Conservation (phyloP, 92 coral and sea anemone species). For the Palythoa heliodiscus region DNA sequence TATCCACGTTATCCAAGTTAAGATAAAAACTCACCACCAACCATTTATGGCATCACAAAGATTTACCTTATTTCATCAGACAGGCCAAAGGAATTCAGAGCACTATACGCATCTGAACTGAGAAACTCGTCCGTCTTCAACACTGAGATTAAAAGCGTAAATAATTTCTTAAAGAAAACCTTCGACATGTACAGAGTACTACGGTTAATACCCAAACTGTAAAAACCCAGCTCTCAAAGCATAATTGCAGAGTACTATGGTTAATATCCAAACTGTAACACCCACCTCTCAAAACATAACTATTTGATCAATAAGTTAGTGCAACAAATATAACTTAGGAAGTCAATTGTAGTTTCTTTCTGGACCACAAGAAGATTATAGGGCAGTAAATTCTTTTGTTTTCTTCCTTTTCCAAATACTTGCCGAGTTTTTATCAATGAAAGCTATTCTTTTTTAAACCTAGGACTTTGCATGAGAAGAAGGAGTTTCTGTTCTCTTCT, state of each 20-base stretch:
- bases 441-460: too few relatives aligned
- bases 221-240: background rate
- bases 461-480: too few relatives aligned
- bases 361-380: too few relatives aligned
- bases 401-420: too few relatives aligned
- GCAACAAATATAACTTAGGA: too few relatives aligned
- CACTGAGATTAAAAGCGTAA: background rate
- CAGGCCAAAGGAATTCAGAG: conserved; percentile 18
- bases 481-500: too few relatives aligned
- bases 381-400: too few relatives aligned
- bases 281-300: background rate
- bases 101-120: background rate
- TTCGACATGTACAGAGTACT: background rate
- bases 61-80: conserved; percentile 38
- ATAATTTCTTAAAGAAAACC: background rate
- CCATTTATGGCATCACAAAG: background rate
- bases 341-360: too few relatives aligned
- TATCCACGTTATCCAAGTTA: background rate
- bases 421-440: too few relatives aligned
- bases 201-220: background rate
- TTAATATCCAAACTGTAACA: too few relatives aligned
- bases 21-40: background rate
- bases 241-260: too few relatives aligned
- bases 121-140: conserved; percentile 21
- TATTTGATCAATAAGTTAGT: too few relatives aligned